phyloP scores from a whole-genome alignment of 2,797 vertebrate genomes.

The Carcharodon carcharias region DNA sequence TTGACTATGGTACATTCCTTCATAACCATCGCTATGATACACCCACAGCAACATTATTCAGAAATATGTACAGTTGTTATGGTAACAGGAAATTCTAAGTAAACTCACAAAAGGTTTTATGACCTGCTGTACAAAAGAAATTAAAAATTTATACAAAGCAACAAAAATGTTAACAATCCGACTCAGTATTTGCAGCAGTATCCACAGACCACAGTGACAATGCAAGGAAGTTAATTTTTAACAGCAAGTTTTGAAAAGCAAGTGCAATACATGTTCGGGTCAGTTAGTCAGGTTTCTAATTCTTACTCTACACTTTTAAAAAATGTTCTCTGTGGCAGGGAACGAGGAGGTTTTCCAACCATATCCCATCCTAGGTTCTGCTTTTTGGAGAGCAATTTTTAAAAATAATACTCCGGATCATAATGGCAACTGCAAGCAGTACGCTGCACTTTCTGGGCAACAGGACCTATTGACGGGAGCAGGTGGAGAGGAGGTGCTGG shows the following conservation, averaged over 20 bases:
- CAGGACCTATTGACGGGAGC: background rate
- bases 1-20: slow-evolving; percentile 12
- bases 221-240: background rate
- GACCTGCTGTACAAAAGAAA: slow-evolving; percentile 33
- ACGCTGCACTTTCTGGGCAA: background rate
- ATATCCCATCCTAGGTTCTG: background rate
- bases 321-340: background rate
- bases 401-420: background rate
- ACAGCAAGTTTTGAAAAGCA: background rate
- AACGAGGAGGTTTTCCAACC: background rate
- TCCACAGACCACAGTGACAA: background rate
- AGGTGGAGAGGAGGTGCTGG: background rate
- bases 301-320: background rate
- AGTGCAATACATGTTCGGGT: background rate
- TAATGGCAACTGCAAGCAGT: background rate
- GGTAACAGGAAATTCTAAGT: background rate
- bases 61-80: slow-evolving; percentile 21
- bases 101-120: slow-evolving; percentile 8
- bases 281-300: background rate
- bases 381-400: background rate
- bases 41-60: slow-evolving; percentile 23
- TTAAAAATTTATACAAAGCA: slow-evolving; percentile 28
- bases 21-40: background rate
- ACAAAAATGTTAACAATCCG: background rate
- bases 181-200: background rate